Base-by-base conservation (phyloP, 2,888 invertebrate species). In the Anaspis maculata region DNA sequence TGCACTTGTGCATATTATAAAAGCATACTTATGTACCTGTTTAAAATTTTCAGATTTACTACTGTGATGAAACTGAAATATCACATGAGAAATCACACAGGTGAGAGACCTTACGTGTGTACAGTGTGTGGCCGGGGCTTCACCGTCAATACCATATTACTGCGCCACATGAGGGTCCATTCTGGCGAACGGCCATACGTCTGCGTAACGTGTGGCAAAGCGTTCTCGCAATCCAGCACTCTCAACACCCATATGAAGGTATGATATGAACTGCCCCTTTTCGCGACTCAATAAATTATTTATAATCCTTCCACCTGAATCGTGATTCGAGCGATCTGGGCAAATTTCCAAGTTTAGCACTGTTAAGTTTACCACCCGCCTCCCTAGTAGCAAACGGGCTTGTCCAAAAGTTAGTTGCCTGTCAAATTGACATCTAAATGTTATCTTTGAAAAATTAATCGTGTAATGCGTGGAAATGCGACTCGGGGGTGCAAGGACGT, bases 21-120 rank as follows among this genome's bases (percentile, higher is more conserved):
- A n/a, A n/a, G n/a, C n/a, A n/a, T n/a, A n/a, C n/a, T n/a, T n/a
- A n/a, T n/a, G n/a, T n/a, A n/a, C n/a, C n/a, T n/a, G n/a, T n/a
- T n/a, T n/a, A n/a, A n/a, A 19, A 12, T 13, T 50, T 55, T 26
- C 37, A 66, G 66, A 34, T 67, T 67, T 42, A 67, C 67, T 12
- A 67, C 67, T 6, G 61, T 66, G 5, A 66, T 67, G 67, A 67
- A 67, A 46, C 43, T 67, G 27, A 67, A 67, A 42, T 67, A 67
- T 37, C 67, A 67, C 44, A 66, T 66, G 66, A 52, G 67, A 5
- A 67, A 66, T 43, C 67, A 67, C 36, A 67, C 67, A 1, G 67
- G 67, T 3, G 67, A 67, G 48, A 52, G 67, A 2, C 67, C 67
- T 1, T 67, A 67, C 37, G 66, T 67, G 3, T 67, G 67, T 37